phyloP scores from a whole-genome alignment of 2,797 vertebrate genomes.

The Megaceryle alcyon region DNA sequence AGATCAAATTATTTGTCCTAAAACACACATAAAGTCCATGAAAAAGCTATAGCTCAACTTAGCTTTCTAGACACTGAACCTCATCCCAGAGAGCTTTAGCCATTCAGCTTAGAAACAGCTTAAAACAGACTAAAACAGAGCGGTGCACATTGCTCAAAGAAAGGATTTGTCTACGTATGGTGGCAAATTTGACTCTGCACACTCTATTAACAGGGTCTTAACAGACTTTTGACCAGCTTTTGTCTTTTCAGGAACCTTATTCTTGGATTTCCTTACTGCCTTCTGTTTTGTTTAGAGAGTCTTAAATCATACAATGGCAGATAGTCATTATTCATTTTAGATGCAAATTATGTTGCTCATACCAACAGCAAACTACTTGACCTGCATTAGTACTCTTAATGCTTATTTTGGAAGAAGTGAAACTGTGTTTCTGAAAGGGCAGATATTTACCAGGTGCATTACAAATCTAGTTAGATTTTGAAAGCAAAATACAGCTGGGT shows the following conservation, averaged over 20 bases:
- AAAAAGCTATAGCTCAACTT: not conserved
- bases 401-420: not conserved
- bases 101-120: not conserved
- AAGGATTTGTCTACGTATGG: not conserved
- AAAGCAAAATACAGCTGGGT: not conserved
- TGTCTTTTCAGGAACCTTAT: not conserved
- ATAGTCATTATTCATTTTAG: not conserved
- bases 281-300: not conserved
- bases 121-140: not conserved
- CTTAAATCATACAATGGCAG: not conserved
- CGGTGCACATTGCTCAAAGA: not conserved
- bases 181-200: not conserved
- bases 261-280: not conserved
- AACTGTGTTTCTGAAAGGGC: constrained; percentile 9
- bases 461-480: not conserved
- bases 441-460: not conserved
- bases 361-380: constrained; percentile 1
- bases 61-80: not conserved
- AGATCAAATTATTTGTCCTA: not conserved
- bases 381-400: not conserved
- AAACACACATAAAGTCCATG: not conserved
- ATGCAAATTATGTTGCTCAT: constrained; percentile 9
- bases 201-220: not conserved
- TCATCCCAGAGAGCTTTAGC: not conserved
- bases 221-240: not conserved